Conservation (phyloP, 2,797 vertebrate genomes). For the Limnodromus scolopaceus region DNA sequence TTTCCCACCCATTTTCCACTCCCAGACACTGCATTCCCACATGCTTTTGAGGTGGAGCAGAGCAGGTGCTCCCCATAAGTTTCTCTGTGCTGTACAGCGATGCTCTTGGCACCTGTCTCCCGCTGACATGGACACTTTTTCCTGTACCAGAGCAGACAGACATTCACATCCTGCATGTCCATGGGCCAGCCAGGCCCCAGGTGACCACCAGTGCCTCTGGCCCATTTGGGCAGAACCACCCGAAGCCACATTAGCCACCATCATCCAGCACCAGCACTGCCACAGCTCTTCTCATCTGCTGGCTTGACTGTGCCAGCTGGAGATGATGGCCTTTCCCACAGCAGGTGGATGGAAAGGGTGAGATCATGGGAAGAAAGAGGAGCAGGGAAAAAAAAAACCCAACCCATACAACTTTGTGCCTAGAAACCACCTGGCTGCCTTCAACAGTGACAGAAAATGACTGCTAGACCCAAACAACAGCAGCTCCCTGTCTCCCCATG, state of each 20-base stretch:
- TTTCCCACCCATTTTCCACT: background rate
- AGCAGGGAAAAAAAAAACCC: background rate
- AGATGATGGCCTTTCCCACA: background rate
- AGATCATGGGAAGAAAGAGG: background rate
- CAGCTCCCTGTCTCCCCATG: rapidly evolving
- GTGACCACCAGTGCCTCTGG: too few species aligned
- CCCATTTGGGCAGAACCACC: background rate
- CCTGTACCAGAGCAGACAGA: background rate
- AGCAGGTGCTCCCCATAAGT: rapidly evolving
- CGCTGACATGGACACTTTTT: rapidly evolving
- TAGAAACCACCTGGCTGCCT: background rate
- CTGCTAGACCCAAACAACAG: background rate
- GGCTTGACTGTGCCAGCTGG: background rate
- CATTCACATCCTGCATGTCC: rapidly evolving
- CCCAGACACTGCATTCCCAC: background rate
- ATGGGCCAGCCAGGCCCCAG: rapidly evolving
- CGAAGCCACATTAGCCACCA: rapidly evolving
- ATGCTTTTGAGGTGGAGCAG: rapidly evolving
- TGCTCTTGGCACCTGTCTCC: background rate
- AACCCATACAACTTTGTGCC: background rate
- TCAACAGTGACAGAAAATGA: background rate
- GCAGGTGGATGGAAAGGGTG: background rate
- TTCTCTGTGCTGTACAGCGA: rapidly evolving
- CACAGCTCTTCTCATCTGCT: background rate
- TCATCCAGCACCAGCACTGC: background rate